Percentiles rank a stretch among this genome's conserved stretches.
Evolutionary conservation across 2,797 vertebrate genomes (phyloP).

Genomic region (Malacoctenus gilli): DNA sequence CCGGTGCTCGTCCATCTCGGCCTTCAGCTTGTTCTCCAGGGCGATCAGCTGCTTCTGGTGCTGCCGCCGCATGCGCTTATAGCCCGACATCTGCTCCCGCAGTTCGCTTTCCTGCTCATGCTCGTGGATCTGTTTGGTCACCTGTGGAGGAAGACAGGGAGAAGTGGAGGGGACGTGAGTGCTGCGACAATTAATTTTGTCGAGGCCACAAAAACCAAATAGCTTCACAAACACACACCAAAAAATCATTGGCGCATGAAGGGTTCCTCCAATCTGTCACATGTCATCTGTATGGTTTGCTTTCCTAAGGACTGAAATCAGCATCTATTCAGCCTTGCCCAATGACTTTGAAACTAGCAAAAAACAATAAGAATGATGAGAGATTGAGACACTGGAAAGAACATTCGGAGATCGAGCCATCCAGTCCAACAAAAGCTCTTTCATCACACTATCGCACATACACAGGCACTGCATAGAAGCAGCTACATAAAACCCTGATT

Average conservation of each 20-base stretch:
- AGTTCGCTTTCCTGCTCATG: conserved; percentile 99
- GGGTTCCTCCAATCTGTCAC: too few relatives aligned
- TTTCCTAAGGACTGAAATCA: neutral
- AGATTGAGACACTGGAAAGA: conserved; percentile 17
- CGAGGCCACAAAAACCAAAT: neutral
- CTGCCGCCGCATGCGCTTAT: conserved; percentile 99
- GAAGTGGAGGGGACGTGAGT: neutral
- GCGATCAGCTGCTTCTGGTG: conserved; percentile 99
- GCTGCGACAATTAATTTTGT: neutral
- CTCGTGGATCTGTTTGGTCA: conserved; percentile 99
- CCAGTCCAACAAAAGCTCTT: conserved; percentile 55
- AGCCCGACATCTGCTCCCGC: conserved; percentile 99
- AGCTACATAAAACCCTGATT: conserved; percentile 5
- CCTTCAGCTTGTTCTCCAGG: conserved; percentile 99
- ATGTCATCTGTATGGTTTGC: too few relatives aligned
- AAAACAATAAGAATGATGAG: neutral
- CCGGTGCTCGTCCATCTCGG: conserved; percentile 99
- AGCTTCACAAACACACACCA: neutral
- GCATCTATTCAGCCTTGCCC: neutral
- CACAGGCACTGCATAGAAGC: conserved; percentile 24
- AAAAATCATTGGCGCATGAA: too few relatives aligned
- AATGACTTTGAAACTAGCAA: neutral
- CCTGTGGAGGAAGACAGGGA: conserved; percentile 73
- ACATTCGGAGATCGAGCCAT: conserved; percentile 12
- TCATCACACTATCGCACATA: conserved; percentile 30